phyloP scores from a whole-genome alignment of 2,113 vertebrate species.

The Herpetotheres cachinnans region DNA sequence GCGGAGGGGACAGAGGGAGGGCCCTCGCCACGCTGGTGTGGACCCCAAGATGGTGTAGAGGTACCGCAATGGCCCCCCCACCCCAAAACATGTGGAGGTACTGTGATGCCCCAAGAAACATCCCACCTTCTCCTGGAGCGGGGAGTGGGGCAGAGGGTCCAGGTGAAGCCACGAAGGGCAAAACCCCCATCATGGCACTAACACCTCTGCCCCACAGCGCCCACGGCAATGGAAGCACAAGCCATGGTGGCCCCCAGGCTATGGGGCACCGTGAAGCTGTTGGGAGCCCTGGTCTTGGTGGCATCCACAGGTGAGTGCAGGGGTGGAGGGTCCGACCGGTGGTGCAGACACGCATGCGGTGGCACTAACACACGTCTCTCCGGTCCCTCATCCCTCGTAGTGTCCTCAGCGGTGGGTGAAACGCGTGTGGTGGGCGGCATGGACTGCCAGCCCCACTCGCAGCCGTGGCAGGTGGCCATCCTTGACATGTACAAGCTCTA shows the following conservation, averaged over 20 bases:
- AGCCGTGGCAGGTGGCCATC: neutral
- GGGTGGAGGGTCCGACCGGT: rapidly evolving
- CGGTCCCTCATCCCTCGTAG: neutral
- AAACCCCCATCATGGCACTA: rapidly evolving
- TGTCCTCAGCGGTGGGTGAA: rapidly evolving
- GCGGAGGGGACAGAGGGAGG: neutral
- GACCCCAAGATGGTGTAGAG: too few relatives aligned
- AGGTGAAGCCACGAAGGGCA: too few relatives aligned
- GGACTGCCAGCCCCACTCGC: neutral
- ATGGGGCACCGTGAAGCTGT: neutral
- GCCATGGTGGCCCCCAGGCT: neutral
- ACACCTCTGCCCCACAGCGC: neutral
- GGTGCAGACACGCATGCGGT: rapidly evolving
- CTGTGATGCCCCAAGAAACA: neutral
- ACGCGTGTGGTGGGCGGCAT: neutral
- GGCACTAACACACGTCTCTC: rapidly evolving
- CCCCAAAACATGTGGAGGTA: neutral
- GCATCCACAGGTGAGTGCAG: neutral
- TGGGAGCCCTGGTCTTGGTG: neutral
- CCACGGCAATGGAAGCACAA: neutral
- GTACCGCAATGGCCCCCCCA: too few relatives aligned
- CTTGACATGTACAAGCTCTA: neutral
- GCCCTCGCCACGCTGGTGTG: too few relatives aligned
- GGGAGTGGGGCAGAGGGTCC: neutral
- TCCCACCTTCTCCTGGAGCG: neutral